Conservation (phyloP, 2,888 invertebrate genomes). For the Drosophila phalerata region DNA sequence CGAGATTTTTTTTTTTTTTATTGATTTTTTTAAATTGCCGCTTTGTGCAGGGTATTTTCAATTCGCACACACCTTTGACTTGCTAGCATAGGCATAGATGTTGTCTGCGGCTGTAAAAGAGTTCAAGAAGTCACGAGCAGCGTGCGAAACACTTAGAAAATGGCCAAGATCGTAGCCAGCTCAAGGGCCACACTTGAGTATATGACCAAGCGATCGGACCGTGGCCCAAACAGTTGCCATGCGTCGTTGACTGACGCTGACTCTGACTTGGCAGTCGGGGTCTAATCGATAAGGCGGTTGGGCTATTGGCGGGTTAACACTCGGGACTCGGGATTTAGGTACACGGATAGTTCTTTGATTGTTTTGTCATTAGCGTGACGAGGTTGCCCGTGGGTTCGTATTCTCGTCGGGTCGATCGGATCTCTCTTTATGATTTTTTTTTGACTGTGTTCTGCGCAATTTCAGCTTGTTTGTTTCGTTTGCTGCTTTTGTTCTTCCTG, state of each 20-base stretch:
- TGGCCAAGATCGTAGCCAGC: conserved; percentile 12
- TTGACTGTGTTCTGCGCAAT: conserved; percentile 22
- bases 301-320: background rate
- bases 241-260: conserved; percentile 55
- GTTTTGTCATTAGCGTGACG: conserved; percentile 73
- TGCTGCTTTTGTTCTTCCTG: conserved; percentile 18
- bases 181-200: conserved; percentile 48
- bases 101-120: background rate
- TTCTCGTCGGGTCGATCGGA: background rate
- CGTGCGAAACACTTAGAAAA: conserved; percentile 27
- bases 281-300: conserved; percentile 2
- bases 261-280: conserved; percentile 11
- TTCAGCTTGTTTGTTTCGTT: conserved; percentile 17
- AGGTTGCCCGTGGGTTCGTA: conserved; percentile 24
- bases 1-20: no score
- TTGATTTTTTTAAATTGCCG: no score
- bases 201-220: conserved; percentile 55
- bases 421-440: background rate
- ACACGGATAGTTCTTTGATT: conserved; percentile 51
- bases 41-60: conserved; percentile 1
- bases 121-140: conserved; percentile 35
- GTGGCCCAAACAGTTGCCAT: conserved; percentile 60
- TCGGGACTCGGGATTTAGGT: conserved; percentile 6
- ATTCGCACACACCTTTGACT: background rate
- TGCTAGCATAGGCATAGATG: conserved; percentile 1